A percentile compares a stretch with the other conserved stretches of the same genome.
phyloP scores from a whole-genome alignment of 2,113 vertebrate species.

The cattle (Bos taurus) region DNA sequence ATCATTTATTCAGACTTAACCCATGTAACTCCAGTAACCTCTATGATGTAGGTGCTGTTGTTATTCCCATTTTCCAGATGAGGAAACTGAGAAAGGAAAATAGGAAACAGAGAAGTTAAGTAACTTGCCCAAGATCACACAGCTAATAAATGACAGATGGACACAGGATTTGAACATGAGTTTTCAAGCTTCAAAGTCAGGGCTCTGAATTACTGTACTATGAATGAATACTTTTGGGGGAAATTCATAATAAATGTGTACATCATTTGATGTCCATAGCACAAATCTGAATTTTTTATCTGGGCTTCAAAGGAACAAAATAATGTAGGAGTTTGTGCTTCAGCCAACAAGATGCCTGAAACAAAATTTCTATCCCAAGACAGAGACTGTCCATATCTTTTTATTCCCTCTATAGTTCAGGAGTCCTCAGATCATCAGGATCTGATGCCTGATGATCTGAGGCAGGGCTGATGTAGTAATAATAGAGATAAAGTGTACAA shows the following conservation, averaged over 20 bases:
- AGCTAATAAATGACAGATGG: not conserved
- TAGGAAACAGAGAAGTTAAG: not conserved
- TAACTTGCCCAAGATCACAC: not conserved
- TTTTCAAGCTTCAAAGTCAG: not conserved
- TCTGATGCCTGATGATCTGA: not conserved
- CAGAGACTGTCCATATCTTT: not conserved
- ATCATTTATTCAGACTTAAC: not conserved
- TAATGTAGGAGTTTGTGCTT: not conserved
- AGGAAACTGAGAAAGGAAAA: not conserved
- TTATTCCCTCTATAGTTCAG: not conserved
- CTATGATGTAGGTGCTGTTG: not conserved
- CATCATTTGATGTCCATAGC: not conserved
- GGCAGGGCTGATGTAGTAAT: not conserved
- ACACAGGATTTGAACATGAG: not conserved
- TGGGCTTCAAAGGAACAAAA: not conserved
- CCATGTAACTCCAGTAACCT: not conserved
- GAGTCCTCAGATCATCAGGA: not conserved
- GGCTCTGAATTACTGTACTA: not conserved
- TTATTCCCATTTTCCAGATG: not conserved
- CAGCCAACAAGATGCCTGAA: not conserved
- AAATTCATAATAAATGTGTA: not conserved
- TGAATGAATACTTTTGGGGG: not conserved
- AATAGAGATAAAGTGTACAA: not conserved
- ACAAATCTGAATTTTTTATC: not conserved
- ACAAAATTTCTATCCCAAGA: not conserved